phyloP scores from a whole-genome alignment of 2,797 vertebrate species.

The Pseudochromis fuscus region DNA sequence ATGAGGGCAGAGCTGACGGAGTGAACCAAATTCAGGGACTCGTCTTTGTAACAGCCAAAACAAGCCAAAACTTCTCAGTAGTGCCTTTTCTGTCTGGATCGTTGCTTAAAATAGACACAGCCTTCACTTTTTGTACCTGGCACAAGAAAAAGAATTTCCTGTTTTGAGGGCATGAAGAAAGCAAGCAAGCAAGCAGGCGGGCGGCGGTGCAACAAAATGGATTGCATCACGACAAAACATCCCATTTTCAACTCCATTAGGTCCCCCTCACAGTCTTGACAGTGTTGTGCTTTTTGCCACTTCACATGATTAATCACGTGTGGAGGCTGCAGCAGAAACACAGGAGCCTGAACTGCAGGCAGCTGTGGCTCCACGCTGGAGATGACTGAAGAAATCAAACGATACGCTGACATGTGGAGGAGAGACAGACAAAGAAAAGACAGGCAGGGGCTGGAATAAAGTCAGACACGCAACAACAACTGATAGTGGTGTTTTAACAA shows the following conservation, averaged over 20 bases:
- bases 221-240: slow-evolving; percentile 78
- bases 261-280: slow-evolving; percentile 70
- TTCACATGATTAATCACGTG: slow-evolving; percentile 83
- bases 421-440: slow-evolving; percentile 21
- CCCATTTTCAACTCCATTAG: slow-evolving; percentile 83
- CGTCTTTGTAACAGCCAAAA: slow-evolving; percentile 55
- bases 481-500: slow-evolving; percentile 32
- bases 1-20: slow-evolving; percentile 35
- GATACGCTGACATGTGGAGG: slow-evolving; percentile 44
- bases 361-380: slow-evolving; percentile 54
- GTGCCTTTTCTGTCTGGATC: slow-evolving; percentile 16
- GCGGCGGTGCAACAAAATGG: slow-evolving; percentile 66
- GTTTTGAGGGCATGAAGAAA: slow-evolving; percentile 50
- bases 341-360: slow-evolving; percentile 58
- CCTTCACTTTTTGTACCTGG: slow-evolving; percentile 36
- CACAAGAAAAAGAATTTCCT: slow-evolving; percentile 45
- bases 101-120: slow-evolving; percentile 59
- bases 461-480: slow-evolving; percentile 32
- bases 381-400: slow-evolving; percentile 54
- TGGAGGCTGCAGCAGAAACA: slow-evolving; percentile 67
- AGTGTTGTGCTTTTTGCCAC: slow-evolving; percentile 79
- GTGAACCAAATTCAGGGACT: slow-evolving; percentile 42
- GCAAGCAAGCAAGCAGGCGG: slow-evolving; percentile 22
- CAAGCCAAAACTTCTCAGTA: slow-evolving; percentile 47
- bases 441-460: slow-evolving; percentile 37